A percentile compares a stretch with the other conserved stretches of the same genome.
Conservation (phyloP, 2,888 invertebrate species). For the Unio delphinus region DNA sequence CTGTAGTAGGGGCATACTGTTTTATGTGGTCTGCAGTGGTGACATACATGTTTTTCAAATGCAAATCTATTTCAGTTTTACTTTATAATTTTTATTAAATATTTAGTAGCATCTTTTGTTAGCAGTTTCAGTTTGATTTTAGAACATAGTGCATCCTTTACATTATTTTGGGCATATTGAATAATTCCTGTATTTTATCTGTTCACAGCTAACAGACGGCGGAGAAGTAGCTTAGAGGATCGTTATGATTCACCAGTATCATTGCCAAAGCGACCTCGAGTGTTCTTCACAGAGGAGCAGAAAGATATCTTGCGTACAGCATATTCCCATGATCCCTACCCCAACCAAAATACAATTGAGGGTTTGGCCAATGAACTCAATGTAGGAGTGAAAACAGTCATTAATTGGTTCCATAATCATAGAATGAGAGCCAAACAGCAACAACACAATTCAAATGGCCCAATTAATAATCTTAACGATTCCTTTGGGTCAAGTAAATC, state of each 20-base stretch:
- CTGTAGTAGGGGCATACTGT: no score
- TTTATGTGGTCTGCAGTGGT: no score
- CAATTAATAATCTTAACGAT: slow-evolving; percentile 24
- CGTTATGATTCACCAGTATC: slow-evolving; percentile 59
- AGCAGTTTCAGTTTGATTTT: neutral
- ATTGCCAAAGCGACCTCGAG: slow-evolving; percentile 79
- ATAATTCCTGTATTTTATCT: slow-evolving; percentile 6
- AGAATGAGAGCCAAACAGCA: slow-evolving; percentile 91
- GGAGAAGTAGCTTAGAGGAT: slow-evolving; percentile 73
- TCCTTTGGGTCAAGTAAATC: slow-evolving; percentile 39
- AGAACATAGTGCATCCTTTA: neutral
- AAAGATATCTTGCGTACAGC: slow-evolving; percentile 95
- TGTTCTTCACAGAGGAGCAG: slow-evolving; percentile 97
- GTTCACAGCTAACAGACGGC: slow-evolving; percentile 80
- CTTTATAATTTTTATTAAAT: neutral
- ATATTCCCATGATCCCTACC: slow-evolving; percentile 96
- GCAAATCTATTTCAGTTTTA: no score
- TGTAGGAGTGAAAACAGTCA: slow-evolving; percentile 94
- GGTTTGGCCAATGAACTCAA: slow-evolving; percentile 92
- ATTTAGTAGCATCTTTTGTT: neutral
- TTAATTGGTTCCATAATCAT: slow-evolving; percentile 99
- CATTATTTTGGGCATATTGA: neutral
- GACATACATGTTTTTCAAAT: no score
- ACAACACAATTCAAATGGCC: slow-evolving; percentile 48
- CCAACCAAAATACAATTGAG: slow-evolving; percentile 95